These are phyloP conservation scores for Lepetodrilus schrolli DNA, from an alignment of 2,888 invertebrate genomes.

Conservation along the genomic window DNA sequence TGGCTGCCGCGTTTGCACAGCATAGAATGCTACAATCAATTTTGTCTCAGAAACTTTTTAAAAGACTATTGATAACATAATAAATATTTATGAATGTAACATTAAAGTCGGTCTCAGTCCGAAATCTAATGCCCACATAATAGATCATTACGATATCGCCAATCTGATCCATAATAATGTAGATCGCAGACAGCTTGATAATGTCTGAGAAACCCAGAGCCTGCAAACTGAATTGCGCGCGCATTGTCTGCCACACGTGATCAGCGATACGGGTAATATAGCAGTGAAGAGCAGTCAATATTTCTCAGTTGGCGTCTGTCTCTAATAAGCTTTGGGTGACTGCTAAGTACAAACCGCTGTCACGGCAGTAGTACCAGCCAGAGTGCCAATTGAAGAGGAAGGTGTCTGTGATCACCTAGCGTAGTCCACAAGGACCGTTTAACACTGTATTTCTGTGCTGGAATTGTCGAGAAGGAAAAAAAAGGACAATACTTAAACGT, in stretches of 20 bases:
- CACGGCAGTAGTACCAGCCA: neutral
- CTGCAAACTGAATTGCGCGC: constrained; percentile 19
- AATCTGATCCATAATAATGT: too few species aligned
- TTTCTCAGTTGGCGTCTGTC: constrained; percentile 5
- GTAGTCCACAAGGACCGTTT: neutral
- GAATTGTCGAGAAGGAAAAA: neutral
- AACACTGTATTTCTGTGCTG: neutral
- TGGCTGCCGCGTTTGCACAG: too few species aligned
- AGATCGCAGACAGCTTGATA: too few species aligned
- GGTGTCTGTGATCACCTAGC: neutral
- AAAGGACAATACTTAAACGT: neutral
- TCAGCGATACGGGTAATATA: constrained; percentile 18
- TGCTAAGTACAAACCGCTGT: constrained; percentile 17
- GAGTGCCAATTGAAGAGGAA: neutral
- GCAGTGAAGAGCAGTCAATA: constrained; percentile 20
- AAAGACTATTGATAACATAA: too few species aligned
- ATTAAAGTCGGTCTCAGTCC: too few species aligned
- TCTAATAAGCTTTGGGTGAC: constrained; percentile 19
- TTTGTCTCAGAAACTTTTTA: too few species aligned
- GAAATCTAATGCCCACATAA: too few species aligned
- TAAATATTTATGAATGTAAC: too few species aligned
- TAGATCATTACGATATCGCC: too few species aligned
- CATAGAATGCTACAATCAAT: too few species aligned
- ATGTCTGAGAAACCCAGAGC: too few species aligned
- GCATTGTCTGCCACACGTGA: neutral